A percentile compares a stretch with the other conserved stretches of the same genome.
These are phyloP conservation scores for Acromyrmex charruanus DNA, from an alignment of 1,140 invertebrate genomes.

Conservation along the genomic window DNA sequence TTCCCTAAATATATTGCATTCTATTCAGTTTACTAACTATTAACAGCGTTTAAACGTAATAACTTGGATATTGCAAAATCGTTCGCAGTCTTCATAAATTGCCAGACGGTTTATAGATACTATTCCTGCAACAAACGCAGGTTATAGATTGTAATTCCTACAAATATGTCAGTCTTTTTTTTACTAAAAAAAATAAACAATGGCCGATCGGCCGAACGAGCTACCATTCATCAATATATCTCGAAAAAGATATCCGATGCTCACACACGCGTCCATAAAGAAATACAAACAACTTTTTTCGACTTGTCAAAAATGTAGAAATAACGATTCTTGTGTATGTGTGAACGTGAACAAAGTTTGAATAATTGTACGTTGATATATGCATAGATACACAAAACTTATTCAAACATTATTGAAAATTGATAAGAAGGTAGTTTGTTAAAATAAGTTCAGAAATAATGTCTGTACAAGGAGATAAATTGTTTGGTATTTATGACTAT, in stretches of 20 bases:
- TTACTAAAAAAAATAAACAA: not conserved
- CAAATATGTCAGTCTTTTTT: constrained; percentile 14
- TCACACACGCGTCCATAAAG: not conserved
- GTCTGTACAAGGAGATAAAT: not conserved
- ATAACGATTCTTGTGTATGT: not conserved
- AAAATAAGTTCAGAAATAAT: not conserved
- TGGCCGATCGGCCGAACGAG: not conserved
- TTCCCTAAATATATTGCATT: constrained; percentile 28
- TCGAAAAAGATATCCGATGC: not conserved
- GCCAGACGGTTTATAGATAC: constrained; percentile 20
- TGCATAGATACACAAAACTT: not conserved
- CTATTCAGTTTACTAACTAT: constrained; percentile 60
- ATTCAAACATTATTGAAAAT: not conserved
- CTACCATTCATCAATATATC: constrained; percentile 59
- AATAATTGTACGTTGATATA: not conserved
- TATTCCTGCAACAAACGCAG: constrained; percentile 12
- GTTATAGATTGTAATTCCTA: not conserved
- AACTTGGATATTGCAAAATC: constrained; percentile 63
- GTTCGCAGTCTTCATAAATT: constrained; percentile 63
- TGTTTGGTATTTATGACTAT: no score
- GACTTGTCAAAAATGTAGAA: not conserved
- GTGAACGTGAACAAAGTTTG: not conserved
- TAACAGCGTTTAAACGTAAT: constrained; percentile 66
- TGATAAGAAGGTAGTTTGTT: not conserved
- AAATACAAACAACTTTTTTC: constrained; percentile 24